Evolutionary conservation across 2,113 vertebrate species (phyloP).

Genomic region (Eidolon helvum): DNA sequence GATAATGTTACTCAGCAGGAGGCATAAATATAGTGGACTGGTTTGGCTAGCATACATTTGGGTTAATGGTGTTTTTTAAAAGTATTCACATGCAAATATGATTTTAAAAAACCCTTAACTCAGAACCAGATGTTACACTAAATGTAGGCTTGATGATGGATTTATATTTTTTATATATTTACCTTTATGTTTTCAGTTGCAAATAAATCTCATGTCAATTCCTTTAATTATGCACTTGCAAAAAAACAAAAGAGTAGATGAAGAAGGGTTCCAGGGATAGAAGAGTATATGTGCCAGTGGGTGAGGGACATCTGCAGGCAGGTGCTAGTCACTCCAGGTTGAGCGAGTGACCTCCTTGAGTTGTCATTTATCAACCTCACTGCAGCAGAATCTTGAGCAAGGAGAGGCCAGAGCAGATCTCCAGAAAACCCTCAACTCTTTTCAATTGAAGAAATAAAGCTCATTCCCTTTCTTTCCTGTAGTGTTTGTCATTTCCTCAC

Average conservation of each 20-base stretch:
- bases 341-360: background rate
- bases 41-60: background rate
- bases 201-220: background rate
- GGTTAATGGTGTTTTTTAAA: background rate
- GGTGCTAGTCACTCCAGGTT: background rate
- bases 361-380: background rate
- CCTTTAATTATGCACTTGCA: background rate
- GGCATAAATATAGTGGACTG: background rate
- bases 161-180: background rate
- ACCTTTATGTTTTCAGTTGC: background rate
- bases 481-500: background rate
- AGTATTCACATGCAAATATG: background rate
- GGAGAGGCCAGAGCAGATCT: background rate
- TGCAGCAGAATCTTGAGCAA: background rate
- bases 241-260: background rate
- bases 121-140: background rate
- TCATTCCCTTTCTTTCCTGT: background rate
- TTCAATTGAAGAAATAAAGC: background rate
- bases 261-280: background rate
- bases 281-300: accelerated
- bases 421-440: background rate
- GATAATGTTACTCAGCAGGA: background rate
- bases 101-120: background rate
- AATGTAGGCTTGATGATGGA: background rate
- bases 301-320: background rate